Conservation (phyloP, 2,888 invertebrate species). For the Penaeus monodon region DNA sequence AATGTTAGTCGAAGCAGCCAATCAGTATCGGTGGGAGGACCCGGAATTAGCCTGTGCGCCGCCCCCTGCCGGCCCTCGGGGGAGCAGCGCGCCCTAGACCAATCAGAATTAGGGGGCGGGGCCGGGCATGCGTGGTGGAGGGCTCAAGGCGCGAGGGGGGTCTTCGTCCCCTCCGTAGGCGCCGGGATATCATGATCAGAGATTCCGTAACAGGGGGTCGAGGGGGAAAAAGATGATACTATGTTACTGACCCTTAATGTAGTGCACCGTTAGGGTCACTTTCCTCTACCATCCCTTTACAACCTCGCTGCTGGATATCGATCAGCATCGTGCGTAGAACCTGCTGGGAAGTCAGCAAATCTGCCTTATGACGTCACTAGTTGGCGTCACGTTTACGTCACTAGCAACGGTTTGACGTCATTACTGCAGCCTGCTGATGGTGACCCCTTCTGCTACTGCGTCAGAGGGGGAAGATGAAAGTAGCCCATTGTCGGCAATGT, state of each 20-base stretch:
- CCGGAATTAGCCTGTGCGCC: background rate
- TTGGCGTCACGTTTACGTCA: conserved; percentile 9
- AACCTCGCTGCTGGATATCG: background rate
- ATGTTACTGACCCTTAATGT: background rate
- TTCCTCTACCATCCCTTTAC: background rate
- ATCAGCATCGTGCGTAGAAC: background rate
- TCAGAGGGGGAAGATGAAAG: too few species aligned
- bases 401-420: conserved; percentile 2
- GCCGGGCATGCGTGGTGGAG: background rate
- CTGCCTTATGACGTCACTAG: conserved; percentile 2
- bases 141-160: background rate
- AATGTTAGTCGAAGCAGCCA: background rate
- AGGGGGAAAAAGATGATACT: background rate
- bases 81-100: background rate
- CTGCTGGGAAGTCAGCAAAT: background rate
- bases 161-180: background rate
- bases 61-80: background rate
- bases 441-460: too few species aligned
- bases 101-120: background rate
- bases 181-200: background rate
- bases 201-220: background rate
- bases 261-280: background rate
- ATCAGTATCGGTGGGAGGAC: background rate
- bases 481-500: too few species aligned
- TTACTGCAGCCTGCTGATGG: background rate